Conservation (phyloP, 2,888 invertebrate species). For the Ditylenchus weischeri region DNA sequence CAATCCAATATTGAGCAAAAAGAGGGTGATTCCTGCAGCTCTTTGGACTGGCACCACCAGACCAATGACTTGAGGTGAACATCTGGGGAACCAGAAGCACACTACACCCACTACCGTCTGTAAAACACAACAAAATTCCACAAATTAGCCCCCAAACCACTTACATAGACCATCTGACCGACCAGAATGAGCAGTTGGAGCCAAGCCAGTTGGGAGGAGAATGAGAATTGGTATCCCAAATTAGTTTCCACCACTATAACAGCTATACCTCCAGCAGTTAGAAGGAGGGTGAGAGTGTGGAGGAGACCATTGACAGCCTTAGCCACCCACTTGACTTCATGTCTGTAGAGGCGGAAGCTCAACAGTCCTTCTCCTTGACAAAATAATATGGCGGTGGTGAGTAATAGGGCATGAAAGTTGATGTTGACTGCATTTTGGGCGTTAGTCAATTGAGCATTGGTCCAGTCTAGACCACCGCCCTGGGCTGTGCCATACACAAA, state of each 20-base stretch:
- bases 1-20: slow-evolving; percentile 28
- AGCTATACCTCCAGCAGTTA: not conserved
- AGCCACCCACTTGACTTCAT: slow-evolving; percentile 9
- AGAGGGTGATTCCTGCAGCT: slow-evolving; percentile 31
- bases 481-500: slow-evolving; percentile 34
- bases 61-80: slow-evolving; percentile 31
- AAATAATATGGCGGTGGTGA: slow-evolving; percentile 44
- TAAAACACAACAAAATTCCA: slow-evolving; percentile 15
- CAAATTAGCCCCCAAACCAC: slow-evolving; percentile 13
- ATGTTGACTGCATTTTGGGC: slow-evolving; percentile 15
- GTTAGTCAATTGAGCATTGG: slow-evolving; percentile 1
- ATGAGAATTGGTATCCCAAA: not conserved
- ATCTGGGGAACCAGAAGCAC: slow-evolving; percentile 39
- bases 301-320: not conserved
- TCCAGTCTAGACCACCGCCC: slow-evolving; percentile 28
- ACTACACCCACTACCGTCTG: slow-evolving; percentile 46
- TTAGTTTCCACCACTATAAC: not conserved
- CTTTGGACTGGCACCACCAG: slow-evolving; percentile 42
- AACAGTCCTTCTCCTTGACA: slow-evolving; percentile 50
- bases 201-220: slow-evolving; percentile 2
- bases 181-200: not conserved
- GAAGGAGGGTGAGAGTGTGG: not conserved
- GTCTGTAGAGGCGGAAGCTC: slow-evolving; percentile 9
- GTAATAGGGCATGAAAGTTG: slow-evolving; percentile 36
- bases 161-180: not conserved